Percentiles rank a stretch among this genome's conserved stretches.
phyloP scores from a whole-genome alignment of 2,888 invertebrate genomes.

The Physocephala rufipes region DNA sequence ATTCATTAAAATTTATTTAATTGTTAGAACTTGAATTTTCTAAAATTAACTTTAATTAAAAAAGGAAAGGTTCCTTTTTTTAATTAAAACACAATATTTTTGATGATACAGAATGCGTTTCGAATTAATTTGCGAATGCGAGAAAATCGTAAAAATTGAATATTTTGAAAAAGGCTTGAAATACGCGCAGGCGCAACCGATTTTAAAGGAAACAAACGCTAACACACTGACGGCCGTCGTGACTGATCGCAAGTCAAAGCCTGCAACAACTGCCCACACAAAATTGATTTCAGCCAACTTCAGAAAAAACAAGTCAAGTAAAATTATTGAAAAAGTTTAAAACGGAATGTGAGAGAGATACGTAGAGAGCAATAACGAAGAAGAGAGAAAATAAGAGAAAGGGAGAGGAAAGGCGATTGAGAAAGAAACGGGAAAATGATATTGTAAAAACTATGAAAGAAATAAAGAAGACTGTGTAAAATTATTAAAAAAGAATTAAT shows the following conservation, averaged over 20 bases:
- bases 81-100: conserved; percentile 13
- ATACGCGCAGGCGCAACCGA: conserved; percentile 19
- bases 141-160: not conserved
- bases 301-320: conserved; percentile 17
- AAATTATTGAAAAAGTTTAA: not conserved
- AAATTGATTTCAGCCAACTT: conserved; percentile 22
- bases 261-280: conserved; percentile 44
- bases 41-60: not conserved
- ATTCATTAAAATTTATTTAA: not conserved
- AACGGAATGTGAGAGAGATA: conserved; percentile 26
- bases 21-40: not conserved
- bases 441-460: not conserved
- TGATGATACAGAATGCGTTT: not conserved
- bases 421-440: conserved; percentile 1
- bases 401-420: not conserved
- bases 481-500: not conserved
- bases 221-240: conserved; percentile 27
- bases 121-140: not conserved
- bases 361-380: too few relatives aligned
- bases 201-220: not conserved
- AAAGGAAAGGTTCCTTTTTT: not conserved
- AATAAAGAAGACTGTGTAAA: not conserved
- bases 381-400: conserved; percentile 5
- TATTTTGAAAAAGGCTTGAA: not conserved
- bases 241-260: conserved; percentile 44